These are phyloP conservation scores for Brenthis hecate DNA, from an alignment of 2,888 invertebrate genomes.

Conservation along the genomic window DNA sequence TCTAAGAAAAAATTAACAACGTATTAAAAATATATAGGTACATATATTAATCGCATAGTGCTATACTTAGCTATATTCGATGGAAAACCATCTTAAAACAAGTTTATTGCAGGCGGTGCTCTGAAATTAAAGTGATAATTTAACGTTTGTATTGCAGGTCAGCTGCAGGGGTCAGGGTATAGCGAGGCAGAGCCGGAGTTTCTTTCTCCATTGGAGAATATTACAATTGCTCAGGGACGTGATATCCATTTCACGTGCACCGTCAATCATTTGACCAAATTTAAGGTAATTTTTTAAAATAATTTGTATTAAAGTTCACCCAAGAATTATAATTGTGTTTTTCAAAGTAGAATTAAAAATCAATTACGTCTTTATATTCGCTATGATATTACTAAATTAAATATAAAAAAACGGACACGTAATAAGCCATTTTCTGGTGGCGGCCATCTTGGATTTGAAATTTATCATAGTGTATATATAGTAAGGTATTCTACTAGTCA, in stretches of 20 bases:
- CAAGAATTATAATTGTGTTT: too few relatives aligned
- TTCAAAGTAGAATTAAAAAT: too few relatives aligned
- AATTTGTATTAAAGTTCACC: neutral
- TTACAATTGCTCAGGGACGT: constrained; percentile 92
- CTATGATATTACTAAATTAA: too few relatives aligned
- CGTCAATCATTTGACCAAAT: constrained; percentile 92
- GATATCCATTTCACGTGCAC: constrained; percentile 95
- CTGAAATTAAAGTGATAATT: constrained; percentile 47
- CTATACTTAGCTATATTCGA: constrained; percentile 37
- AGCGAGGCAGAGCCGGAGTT: constrained; percentile 87
- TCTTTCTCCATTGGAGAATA: constrained; percentile 91
- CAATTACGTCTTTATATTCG: too few relatives aligned
- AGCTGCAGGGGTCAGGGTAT: constrained; percentile 59
- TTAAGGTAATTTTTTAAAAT: constrained; percentile 85
- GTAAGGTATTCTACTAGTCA: too few relatives aligned
- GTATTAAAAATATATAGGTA: too few relatives aligned
- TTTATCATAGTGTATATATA: too few relatives aligned
- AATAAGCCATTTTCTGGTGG: too few relatives aligned
- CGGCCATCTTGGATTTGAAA: too few relatives aligned
- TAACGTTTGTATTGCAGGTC: constrained; percentile 43
- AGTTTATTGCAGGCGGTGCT: constrained; percentile 42
- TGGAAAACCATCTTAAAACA: constrained; percentile 37
- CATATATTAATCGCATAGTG: neutral
- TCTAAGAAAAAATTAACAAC: neutral
- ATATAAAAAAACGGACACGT: too few relatives aligned